Base-by-base conservation (phyloP, 2,888 invertebrate genomes). In the Arenicola marina region DNA sequence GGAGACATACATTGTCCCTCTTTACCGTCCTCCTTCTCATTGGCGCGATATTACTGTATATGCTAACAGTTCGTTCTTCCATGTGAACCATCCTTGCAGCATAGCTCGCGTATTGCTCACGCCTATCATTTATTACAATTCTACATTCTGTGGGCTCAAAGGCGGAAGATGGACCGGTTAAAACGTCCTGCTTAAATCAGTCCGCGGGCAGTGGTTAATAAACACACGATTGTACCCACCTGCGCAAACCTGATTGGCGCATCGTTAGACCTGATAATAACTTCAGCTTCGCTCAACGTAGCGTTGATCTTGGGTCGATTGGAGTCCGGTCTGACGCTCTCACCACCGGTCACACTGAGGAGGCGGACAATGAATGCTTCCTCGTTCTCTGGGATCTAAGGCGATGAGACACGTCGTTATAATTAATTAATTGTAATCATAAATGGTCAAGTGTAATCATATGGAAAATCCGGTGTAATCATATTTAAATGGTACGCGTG, bases 161-260 rank as follows among this genome's bases (percentile, higher is more conserved):
- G n/a, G n/a, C n/a, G n/a, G n/a, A n/a, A n/a, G n/a, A n/a, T n/a
- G n/a, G n/a, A n/a, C n/a, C n/a, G n/a, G n/a, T n/a, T n/a, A n/a
- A n/a, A n/a, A n/a, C n/a, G n/a, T n/a, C n/a, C n/a, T n/a, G n/a
- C n/a, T n/a, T n/a, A n/a, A n/a, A n/a, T n/a, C n/a, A n/a, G n/a
- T n/a, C n/a, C n/a, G n/a, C n/a, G n/a, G n/a, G n/a, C n/a, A n/a
- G n/a, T n/a, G n/a, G n/a, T n/a, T n/a, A n/a, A n/a, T n/a, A n/a
- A n/a, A n/a, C n/a, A n/a, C n/a, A n/a, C n/a, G n/a, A n/a, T n/a
- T n/a, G n/a, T n/a, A n/a, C n/a, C n/a, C 54, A 80, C 80, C 75
- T 76, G 72, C 33, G 71, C 61, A 59, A 82, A 81, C 55, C 77
- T 65, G 28, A 82, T 62, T 24, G 81, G 80, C 29, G 82, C 80